Evolutionary conservation across 2,797 vertebrate species (phyloP).

Genomic region (Hippopotamyrus pictus): DNA sequence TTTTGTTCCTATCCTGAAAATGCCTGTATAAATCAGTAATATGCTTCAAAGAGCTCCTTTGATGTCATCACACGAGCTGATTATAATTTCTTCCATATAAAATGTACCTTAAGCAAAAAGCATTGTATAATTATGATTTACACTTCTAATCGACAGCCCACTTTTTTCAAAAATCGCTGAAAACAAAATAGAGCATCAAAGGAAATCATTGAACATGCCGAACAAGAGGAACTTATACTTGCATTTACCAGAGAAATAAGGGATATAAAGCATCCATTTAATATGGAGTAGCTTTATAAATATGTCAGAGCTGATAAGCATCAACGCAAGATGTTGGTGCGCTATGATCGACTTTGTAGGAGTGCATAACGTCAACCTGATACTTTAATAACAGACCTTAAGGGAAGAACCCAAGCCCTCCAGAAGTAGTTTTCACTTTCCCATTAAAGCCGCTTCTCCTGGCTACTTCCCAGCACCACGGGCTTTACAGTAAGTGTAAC

Average conservation of each 20-base stretch:
- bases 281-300: neutral
- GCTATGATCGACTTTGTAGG: neutral
- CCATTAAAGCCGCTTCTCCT: neutral
- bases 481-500: neutral
- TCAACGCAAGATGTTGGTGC: neutral
- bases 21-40: neutral
- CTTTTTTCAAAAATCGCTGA: neutral
- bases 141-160: neutral
- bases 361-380: neutral
- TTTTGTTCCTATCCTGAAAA: neutral
- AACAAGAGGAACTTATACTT: neutral
- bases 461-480: neutral
- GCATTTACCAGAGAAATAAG: neutral
- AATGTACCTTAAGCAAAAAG: neutral
- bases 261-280: neutral
- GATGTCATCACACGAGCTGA: neutral
- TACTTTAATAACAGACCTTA: neutral
- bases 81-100: neutral
- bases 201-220: neutral
- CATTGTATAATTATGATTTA: neutral
- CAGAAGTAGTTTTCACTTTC: neutral
- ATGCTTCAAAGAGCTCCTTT: neutral
- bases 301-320: neutral
- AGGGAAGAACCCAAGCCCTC: neutral
- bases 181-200: neutral